A percentile compares a stretch with the other conserved stretches of the same genome.
Conservation (phyloP, 2,113 vertebrate genomes). For the Mugil cephalus region DNA sequence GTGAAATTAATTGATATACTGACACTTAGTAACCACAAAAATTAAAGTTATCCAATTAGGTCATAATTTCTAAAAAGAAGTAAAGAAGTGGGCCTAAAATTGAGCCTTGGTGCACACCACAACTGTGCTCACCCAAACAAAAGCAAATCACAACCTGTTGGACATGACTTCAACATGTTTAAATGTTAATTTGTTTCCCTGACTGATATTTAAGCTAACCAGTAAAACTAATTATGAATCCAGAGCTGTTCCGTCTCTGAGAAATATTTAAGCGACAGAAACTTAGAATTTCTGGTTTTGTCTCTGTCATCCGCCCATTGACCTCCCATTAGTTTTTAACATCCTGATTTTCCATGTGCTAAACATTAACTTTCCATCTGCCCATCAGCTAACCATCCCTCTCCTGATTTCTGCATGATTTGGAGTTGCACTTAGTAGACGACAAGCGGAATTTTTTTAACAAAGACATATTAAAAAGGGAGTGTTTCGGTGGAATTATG, state of each 20-base stretch:
- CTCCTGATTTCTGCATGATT: conserved; percentile 63
- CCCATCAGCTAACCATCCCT: conserved; percentile 55
- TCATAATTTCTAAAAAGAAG: too few relatives aligned
- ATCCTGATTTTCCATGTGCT: conserved; percentile 60
- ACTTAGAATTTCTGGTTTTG: conserved; percentile 9
- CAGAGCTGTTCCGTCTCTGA: neutral
- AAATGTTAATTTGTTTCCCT: neutral
- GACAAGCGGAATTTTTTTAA: conserved; percentile 12
- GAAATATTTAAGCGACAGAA: neutral
- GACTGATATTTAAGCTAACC: conserved; percentile 1
- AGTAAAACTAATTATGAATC: neutral
- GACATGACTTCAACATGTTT: too few relatives aligned
- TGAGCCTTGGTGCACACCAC: conserved; percentile 16
- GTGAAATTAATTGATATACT: too few relatives aligned
- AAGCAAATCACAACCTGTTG: too few relatives aligned
- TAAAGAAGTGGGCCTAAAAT: neutral
- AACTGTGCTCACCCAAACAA: too few relatives aligned
- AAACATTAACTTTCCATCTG: conserved; percentile 45
- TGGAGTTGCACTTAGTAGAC: conserved; percentile 25
- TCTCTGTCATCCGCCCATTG: conserved; percentile 22
- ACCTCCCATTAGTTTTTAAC: conserved; percentile 30
- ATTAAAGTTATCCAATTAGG: too few relatives aligned
- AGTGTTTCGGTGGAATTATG: conserved; percentile 7
- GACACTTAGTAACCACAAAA: too few relatives aligned
- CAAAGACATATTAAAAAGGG: neutral